Percentiles rank a stretch among this genome's conserved stretches.
phyloP scores from a whole-genome alignment of 2,797 vertebrate species.

The Remorina albescens region DNA sequence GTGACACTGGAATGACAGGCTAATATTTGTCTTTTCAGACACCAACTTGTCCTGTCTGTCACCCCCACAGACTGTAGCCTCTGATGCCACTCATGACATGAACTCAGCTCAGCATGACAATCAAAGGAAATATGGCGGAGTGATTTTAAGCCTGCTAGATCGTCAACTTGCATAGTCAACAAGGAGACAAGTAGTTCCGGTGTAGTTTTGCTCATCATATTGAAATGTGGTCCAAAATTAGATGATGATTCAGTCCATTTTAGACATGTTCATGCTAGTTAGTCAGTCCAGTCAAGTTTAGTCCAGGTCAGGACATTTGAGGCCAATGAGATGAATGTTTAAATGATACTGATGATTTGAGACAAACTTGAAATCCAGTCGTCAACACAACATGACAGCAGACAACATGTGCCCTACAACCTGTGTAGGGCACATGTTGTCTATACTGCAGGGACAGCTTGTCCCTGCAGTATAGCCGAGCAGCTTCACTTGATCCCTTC shows the following conservation, averaged over 20 bases:
- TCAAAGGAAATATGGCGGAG: conserved; percentile 16
- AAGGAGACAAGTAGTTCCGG: not conserved
- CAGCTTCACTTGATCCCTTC: conserved; percentile 64
- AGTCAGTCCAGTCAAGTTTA: not conserved
- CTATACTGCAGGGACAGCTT: too few relatives aligned
- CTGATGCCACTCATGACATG: conserved; percentile 23
- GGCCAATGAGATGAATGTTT: not conserved
- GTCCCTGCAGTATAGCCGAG: conserved; percentile 46
- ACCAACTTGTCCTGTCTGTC: conserved; percentile 54
- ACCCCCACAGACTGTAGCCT: conserved; percentile 21
- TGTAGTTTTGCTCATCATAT: not conserved
- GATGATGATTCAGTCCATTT: too few relatives aligned
- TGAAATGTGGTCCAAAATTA: too few relatives aligned
- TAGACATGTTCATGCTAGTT: too few relatives aligned
- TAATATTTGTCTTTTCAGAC: conserved; percentile 58
- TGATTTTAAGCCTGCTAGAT: conserved; percentile 20
- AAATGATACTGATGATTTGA: not conserved
- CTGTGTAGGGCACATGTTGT: too few relatives aligned
- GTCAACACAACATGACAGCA: not conserved
- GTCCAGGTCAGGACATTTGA: not conserved
- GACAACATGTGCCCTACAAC: conserved; percentile 25
- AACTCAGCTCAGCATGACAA: conserved; percentile 35
- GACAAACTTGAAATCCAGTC: conserved; percentile 29
- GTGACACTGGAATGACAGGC: conserved; percentile 57
- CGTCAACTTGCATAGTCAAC: conserved; percentile 16